Conservation (phyloP, 2,888 invertebrate species). For the Diarsia dahlii region DNA sequence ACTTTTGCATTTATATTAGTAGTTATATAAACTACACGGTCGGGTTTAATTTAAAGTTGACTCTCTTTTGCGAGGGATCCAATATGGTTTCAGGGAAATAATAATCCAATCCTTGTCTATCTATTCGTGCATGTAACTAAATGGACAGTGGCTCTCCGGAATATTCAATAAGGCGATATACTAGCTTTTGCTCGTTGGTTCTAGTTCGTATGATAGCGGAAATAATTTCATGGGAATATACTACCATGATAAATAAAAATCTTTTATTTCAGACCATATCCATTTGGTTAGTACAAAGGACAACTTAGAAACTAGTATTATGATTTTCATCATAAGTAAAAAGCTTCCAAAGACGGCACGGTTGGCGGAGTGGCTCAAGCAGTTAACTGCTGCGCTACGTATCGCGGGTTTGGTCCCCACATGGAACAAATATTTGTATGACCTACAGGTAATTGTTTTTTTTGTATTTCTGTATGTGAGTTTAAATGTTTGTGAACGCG, state of each 20-base stretch:
- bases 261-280: too few relatives aligned
- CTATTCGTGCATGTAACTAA: not conserved
- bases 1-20: not conserved
- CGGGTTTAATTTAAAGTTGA: conserved; percentile 14
- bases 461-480: too few relatives aligned
- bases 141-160: not conserved
- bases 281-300: too few relatives aligned
- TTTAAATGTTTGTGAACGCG: too few relatives aligned
- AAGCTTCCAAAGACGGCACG: not conserved
- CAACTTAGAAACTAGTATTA: too few relatives aligned
- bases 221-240: not conserved
- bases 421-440: too few relatives aligned
- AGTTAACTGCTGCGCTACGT: too few relatives aligned
- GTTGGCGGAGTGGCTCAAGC: too few relatives aligned
- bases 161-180: not conserved
- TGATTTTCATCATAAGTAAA: too few relatives aligned
- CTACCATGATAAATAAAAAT: too few relatives aligned
- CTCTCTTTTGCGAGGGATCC: not conserved
- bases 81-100: not conserved
- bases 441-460: too few relatives aligned
- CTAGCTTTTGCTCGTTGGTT: not conserved
- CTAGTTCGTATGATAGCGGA: not conserved
- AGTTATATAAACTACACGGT: conserved; percentile 7
- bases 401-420: too few relatives aligned
- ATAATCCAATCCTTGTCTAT: not conserved